phyloP scores from a whole-genome alignment of 2,797 vertebrate species.

The Alosa sapidissima region DNA sequence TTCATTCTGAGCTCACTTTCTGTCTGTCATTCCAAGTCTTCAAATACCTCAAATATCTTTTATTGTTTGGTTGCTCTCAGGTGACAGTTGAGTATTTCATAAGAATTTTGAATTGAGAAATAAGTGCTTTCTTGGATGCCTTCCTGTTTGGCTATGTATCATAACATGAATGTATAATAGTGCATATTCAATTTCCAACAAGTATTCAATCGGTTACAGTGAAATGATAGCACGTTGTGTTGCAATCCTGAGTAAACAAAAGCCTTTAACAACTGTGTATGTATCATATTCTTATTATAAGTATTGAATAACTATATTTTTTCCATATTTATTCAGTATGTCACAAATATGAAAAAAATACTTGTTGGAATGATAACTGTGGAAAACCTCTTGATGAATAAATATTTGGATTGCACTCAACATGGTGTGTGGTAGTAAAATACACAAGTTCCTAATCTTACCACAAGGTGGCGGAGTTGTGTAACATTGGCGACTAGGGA shows the following conservation, averaged over 20 bases:
- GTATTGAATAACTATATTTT: neutral
- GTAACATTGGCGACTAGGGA: neutral
- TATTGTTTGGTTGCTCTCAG: neutral
- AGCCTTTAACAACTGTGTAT: neutral
- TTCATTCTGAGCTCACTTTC: neutral
- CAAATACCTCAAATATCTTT: neutral
- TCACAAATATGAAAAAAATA: neutral
- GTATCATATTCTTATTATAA: neutral
- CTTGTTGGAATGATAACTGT: neutral
- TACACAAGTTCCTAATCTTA: neutral
- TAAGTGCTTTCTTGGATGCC: neutral
- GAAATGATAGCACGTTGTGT: neutral
- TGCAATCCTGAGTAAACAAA: neutral
- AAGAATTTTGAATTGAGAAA: neutral
- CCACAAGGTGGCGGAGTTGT: slow-evolving; percentile 2
- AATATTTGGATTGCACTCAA: neutral
- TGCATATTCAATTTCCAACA: neutral
- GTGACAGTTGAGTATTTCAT: neutral
- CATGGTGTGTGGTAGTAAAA: neutral
- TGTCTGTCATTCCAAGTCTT: neutral
- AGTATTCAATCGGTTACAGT: neutral
- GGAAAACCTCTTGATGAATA: neutral
- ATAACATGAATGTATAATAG: neutral
- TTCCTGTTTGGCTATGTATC: neutral
- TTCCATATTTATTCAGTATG: neutral